Evolutionary conservation across 2,797 vertebrate genomes (phyloP), one percentile per base, ranked within the genome.

Genomic region (Lepus oiostolus): DNA sequence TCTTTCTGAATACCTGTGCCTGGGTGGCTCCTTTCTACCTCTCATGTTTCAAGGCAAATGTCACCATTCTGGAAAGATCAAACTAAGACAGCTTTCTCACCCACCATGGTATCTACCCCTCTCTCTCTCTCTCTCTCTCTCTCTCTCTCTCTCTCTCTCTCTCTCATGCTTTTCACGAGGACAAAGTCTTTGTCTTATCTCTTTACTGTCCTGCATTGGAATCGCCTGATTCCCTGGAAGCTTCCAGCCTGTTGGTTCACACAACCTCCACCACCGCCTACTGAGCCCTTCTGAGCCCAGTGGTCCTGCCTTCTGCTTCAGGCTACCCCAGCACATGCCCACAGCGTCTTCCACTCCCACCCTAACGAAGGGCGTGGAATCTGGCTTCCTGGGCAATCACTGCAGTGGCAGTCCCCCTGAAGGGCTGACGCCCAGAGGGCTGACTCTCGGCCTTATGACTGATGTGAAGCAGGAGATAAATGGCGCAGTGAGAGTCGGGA

Each of bases 11-110:
- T 28, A 65, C 72, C 60, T 21, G 21, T 38, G 28, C 9, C 22
- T 30, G 28, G 52, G 30, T 32, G 16, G 11, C 12, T 67, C 38
- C 21, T 81, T 60, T 63, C 54, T 5, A 16, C 85, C 28, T 22
- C 54, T 72, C 30, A 3, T 38, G 8, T 79, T 42, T 77, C 81
- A 70, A 0, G 11, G 47, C 11, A 77, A 85, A 85, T 77, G 4
- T 50, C 47, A 67, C 28, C 70, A 60, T 32, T 35, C 52, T 17
- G 38, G 79, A 92, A 91, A 95, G 58, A 10, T 9, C 76, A 81
- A 7, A 52, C 11, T 35, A 54, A 68, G 71, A 14, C 62, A 42
- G 54, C 68, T 85, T 68, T 3, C 10, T 5, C 26, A 32, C 5
- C 17, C 47, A 74, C 54, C 54, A 19, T 16, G 47, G 60, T 2